Percentiles rank a stretch among this genome's conserved stretches.
Conservation (phyloP, 2,888 invertebrate species). For the Margaritifera margaritifera region DNA sequence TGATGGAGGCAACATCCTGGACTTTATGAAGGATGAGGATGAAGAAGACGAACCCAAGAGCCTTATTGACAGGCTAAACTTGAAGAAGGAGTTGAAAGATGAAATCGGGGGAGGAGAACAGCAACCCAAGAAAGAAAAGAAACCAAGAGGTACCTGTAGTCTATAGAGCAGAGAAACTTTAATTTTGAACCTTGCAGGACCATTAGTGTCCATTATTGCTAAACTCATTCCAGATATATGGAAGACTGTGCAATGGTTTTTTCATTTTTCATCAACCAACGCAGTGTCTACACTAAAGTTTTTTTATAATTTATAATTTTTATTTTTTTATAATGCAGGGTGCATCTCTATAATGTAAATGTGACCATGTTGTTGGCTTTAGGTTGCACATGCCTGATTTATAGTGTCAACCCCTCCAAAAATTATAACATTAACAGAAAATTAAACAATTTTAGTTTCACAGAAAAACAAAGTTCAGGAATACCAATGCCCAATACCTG, state of each 20-base stretch:
- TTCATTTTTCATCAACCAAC: neutral
- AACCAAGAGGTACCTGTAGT: constrained; percentile 6
- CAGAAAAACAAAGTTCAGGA: too few relatives aligned
- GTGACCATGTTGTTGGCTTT: too few relatives aligned
- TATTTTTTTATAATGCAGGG: too few relatives aligned
- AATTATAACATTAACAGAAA: too few relatives aligned
- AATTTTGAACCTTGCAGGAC: neutral
- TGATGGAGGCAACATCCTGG: constrained; percentile 36
- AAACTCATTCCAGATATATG: neutral
- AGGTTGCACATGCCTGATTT: too few relatives aligned
- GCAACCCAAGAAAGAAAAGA: constrained; percentile 10
- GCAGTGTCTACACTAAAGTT: neutral
- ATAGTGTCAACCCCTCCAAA: too few relatives aligned
- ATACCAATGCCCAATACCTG: too few relatives aligned
- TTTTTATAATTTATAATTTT: too few relatives aligned
- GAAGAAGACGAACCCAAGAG: constrained; percentile 43
- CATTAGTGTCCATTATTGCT: neutral
- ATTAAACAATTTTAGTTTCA: too few relatives aligned
- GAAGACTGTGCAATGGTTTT: neutral
- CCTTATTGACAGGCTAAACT: constrained; percentile 48
- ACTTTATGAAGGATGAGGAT: constrained; percentile 42
- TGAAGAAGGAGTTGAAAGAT: constrained; percentile 34
- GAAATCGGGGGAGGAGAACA: constrained; percentile 19
- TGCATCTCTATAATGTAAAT: too few relatives aligned
- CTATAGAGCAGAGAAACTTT: neutral